phyloP scores from a whole-genome alignment of 2,113 vertebrate species.

The Tychaedon coryphoeus region DNA sequence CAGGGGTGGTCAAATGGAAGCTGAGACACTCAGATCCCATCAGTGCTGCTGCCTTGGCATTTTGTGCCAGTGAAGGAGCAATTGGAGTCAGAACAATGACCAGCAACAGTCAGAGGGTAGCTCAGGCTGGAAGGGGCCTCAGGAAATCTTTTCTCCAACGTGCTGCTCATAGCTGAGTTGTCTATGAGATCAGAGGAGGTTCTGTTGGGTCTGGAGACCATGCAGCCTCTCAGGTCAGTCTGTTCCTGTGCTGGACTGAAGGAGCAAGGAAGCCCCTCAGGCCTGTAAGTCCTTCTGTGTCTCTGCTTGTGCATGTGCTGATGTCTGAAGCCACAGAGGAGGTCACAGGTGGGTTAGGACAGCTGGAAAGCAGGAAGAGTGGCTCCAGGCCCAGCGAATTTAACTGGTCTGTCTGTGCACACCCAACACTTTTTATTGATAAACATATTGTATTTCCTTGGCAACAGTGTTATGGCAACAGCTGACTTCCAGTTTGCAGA shows the following conservation, averaged over 20 bases:
- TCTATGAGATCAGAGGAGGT: not conserved
- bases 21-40: not conserved
- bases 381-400: not conserved
- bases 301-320: fast-evolving
- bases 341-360: not conserved
- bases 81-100: not conserved
- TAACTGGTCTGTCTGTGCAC: not conserved
- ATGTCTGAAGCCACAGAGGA: not conserved
- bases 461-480: conserved; percentile 27
- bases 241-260: not conserved
- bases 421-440: not conserved
- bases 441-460: conserved; percentile 19
- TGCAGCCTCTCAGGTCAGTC: not conserved
- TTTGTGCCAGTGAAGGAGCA: not conserved
- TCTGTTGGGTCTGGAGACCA: not conserved
- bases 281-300: not conserved
- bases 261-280: not conserved
- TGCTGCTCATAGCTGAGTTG: not conserved
- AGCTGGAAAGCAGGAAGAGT: not conserved
- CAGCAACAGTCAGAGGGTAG: not conserved
- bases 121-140: not conserved
- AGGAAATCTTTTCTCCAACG: not conserved
- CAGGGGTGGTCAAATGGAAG: not conserved
- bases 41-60: not conserved
- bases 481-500: not conserved